Evolutionary conservation across 2,113 vertebrate genomes (phyloP).

Genomic region (Macheiramphus alcinus): DNA sequence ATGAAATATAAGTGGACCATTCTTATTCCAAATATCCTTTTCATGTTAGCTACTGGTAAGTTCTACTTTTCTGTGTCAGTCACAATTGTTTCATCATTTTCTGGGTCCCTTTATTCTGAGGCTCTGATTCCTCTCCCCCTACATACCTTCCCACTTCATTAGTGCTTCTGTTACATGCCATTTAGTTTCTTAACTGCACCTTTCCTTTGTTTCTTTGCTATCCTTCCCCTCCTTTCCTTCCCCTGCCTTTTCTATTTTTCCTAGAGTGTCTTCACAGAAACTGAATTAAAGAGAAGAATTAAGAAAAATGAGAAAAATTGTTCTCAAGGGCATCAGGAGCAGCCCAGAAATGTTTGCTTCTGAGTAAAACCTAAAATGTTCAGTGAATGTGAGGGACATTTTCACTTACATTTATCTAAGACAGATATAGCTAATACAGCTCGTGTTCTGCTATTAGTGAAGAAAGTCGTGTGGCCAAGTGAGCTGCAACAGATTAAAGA

Average conservation of each 20-base stretch:
- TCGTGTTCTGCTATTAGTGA: not conserved
- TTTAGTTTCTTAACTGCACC: not conserved
- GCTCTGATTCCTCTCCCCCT: not conserved
- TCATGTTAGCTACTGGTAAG: not conserved
- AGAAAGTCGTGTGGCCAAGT: not conserved
- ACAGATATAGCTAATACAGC: not conserved
- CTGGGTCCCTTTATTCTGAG: not conserved
- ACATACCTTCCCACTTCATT: not conserved
- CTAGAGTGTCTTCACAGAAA: not conserved
- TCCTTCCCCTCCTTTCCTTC: not conserved
- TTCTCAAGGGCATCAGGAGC: not conserved
- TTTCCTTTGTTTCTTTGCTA: not conserved
- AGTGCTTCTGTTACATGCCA: not conserved
- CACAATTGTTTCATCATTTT: not conserved
- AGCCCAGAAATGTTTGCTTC: not conserved
- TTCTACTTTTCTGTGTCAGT: not conserved
- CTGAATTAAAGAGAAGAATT: not conserved
- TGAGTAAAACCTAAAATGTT: not conserved
- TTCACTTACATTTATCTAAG: conserved; percentile 3
- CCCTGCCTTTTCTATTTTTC: not conserved
- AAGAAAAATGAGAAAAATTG: conserved; percentile 7
- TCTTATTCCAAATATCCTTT: not conserved
- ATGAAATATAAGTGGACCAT: not conserved
- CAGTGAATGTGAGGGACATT: not conserved
- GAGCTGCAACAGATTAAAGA: not conserved